Evolutionary conservation across 2,797 vertebrate genomes (phyloP), one percentile per base, ranked within the genome.

Genomic region (Psittacula echo): DNA sequence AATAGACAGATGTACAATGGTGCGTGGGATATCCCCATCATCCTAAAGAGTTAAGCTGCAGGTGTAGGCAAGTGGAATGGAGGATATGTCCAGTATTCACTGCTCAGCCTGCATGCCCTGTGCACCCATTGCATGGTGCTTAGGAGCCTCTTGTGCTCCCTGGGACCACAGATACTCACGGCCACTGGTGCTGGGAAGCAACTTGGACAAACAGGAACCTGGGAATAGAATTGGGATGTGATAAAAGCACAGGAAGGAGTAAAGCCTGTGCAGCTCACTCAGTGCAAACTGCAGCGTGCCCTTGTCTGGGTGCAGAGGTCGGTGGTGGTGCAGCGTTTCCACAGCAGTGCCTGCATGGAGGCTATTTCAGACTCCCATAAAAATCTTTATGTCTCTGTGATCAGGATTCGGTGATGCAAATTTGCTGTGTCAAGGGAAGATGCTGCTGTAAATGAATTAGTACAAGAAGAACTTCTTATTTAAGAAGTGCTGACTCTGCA

Each of bases 381-480:
- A 97, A 95, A 94, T 87, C 88, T 96, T 96, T 95, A 95, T 96
- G 94, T 89, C 90, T 95, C 84, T 85, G 53, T 22, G 90, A 94
- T 95, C 92, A 68, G 84, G 84, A 85, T 62, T 94, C 50, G 3
- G 84, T 19, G 75, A 97, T 95, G 96, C 86, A 96, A 95, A 96
- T 96, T 89, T 95, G 96, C 95, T 97, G 94, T 95, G 96, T 97
- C 96, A 96, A 97, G 95, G 94, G 91, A 96, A 96, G 96, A 95
- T 75, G 84, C 93, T 0, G 39, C 88, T 85, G 86, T 95, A 96
- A 97, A 95, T 96, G 96, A 97, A 96, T 96, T 95, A 96, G 93
- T 94, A 95, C 75, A 71, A 95, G 86, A 91, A 95, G 93, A 96
- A 87, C 86, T 94, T 95, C 95, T 95, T 96, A 95, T 95, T 96